Evolutionary conservation across 92 coral and sea anemone species (phyloP).

Genomic region (Actinernus sp.): DNA sequence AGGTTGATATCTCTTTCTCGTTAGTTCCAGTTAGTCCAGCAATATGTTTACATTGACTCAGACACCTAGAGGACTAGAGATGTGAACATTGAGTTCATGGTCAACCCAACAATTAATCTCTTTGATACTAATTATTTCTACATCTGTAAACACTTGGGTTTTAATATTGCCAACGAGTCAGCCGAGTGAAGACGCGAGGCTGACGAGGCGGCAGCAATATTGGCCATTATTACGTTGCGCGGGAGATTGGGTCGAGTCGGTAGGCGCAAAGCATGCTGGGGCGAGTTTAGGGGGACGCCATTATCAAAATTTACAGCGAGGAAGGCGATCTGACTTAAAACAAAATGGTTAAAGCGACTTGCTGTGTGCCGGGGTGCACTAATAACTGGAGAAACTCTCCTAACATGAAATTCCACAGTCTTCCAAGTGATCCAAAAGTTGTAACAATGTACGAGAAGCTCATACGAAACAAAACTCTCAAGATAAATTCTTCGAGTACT

Average conservation of each 20-base stretch:
- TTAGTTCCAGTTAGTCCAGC: too few relatives aligned
- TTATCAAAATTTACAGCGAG: slow-evolving; percentile 10
- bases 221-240: slow-evolving; percentile 18
- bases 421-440: slow-evolving; percentile 32
- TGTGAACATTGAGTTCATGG: too few relatives aligned
- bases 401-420: slow-evolving; percentile 27
- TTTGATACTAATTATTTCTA: too few relatives aligned
- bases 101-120: too few relatives aligned
- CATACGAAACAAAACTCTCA: slow-evolving; percentile 36
- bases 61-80: too few relatives aligned
- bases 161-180: too few relatives aligned
- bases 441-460: slow-evolving; percentile 21
- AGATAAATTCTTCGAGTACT: slow-evolving; percentile 10
- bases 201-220: too few relatives aligned
- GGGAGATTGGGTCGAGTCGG: slow-evolving; percentile 25
- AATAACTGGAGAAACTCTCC: slow-evolving; percentile 38
- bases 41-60: too few relatives aligned
- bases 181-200: too few relatives aligned
- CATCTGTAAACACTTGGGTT: too few relatives aligned
- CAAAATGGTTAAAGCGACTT: slow-evolving; percentile 29
- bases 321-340: neutral
- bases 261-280: slow-evolving; percentile 27
- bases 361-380: slow-evolving; percentile 48
- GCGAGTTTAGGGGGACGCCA: slow-evolving; percentile 38
- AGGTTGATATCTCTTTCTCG: too few relatives aligned